Percentiles rank a stretch among this genome's conserved stretches.
phyloP scores from a whole-genome alignment of 1,140 invertebrate species.

The Drosophila subobscura region DNA sequence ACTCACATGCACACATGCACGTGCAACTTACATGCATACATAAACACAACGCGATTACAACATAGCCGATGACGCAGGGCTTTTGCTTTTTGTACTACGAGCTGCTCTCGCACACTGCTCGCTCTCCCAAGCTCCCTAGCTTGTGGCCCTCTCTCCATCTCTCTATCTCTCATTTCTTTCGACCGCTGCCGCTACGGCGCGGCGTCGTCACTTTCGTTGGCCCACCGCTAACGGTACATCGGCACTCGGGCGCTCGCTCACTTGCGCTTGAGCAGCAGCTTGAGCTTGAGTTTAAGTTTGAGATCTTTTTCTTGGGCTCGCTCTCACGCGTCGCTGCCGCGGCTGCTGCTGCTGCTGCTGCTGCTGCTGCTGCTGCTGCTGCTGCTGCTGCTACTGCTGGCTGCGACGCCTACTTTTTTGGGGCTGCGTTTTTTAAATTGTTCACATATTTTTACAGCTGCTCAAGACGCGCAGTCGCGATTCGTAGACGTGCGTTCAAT shows the following conservation, averaged over 20 bases:
- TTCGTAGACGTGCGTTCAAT: constrained; percentile 81
- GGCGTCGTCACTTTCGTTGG: constrained; percentile 55
- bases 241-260: constrained; percentile 33
- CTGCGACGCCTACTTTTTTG: constrained; percentile 45
- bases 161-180: constrained; percentile 26
- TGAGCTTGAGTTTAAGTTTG: not conserved
- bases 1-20: constrained; percentile 44
- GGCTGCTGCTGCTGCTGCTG: constrained; percentile 31
- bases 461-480: constrained; percentile 81
- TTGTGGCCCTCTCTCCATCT: constrained; percentile 8
- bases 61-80: constrained; percentile 75
- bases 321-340: constrained; percentile 15
- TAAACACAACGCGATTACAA: constrained; percentile 65
- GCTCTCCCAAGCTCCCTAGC: not conserved
- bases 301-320: constrained; percentile 8
- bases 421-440: constrained; percentile 80
- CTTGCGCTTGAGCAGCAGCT: constrained; percentile 56
- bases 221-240: constrained; percentile 49
- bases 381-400: constrained; percentile 4
- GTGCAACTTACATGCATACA: constrained; percentile 10
- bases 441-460: constrained; percentile 82
- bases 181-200: not conserved
- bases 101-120: constrained; percentile 1
- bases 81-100: constrained; percentile 41
- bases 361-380: constrained; percentile 7